phyloP scores from a whole-genome alignment of 1,140 invertebrate genomes.

The Rhopalosiphum padi region DNA sequence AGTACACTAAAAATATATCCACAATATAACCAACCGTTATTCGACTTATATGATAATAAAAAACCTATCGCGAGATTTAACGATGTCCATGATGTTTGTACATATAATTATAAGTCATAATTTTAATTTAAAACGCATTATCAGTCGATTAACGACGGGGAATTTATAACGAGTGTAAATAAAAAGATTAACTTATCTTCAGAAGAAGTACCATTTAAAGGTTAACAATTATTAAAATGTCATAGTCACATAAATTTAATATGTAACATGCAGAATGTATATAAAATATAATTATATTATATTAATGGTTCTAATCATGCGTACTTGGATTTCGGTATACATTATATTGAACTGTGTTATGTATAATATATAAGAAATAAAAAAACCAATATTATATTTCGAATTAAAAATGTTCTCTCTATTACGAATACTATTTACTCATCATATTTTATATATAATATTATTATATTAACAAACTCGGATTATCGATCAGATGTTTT shows the following conservation, averaged over 20 bases:
- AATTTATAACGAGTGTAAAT: neutral
- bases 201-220: neutral
- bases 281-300: neutral
- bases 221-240: slow-evolving; percentile 1
- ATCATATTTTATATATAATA: too few relatives aligned
- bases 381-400: neutral
- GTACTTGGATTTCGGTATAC: neutral
- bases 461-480: too few relatives aligned
- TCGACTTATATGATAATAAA: neutral
- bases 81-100: neutral
- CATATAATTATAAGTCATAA: neutral
- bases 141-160: neutral
- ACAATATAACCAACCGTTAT: neutral
- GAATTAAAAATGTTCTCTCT: neutral
- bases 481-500: too few relatives aligned
- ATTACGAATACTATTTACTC: too few relatives aligned
- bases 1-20: neutral
- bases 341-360: neutral
- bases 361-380: neutral
- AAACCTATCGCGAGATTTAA: neutral
- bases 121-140: neutral
- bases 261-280: neutral
- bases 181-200: slow-evolving; percentile 3
- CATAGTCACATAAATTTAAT: neutral
- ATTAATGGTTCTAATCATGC: neutral